Percentiles rank a stretch among this genome's conserved stretches.
phyloP scores from a whole-genome alignment of 2,113 vertebrate genomes.

The Puntigrus tetrazona region DNA sequence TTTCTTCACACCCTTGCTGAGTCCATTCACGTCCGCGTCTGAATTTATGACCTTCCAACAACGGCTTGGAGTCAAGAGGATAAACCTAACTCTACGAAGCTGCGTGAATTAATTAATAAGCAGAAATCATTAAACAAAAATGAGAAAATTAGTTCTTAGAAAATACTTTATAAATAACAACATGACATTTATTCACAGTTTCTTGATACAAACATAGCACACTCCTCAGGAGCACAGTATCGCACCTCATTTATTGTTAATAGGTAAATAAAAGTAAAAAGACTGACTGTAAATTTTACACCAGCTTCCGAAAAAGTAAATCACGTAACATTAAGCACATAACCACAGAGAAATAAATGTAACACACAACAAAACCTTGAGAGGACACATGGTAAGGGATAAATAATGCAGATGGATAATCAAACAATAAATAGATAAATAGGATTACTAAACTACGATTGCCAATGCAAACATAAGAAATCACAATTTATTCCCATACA shows the following conservation, averaged over 20 bases:
- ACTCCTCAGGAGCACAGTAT: conserved; percentile 45
- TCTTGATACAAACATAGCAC: conserved; percentile 39
- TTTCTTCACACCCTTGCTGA: conserved; percentile 75
- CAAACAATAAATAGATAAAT: conserved; percentile 68
- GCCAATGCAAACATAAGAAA: conserved; percentile 72
- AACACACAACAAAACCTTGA: conserved; percentile 61
- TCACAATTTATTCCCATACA: conserved; percentile 58
- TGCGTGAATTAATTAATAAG: conserved; percentile 63
- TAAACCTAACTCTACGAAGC: conserved; percentile 63
- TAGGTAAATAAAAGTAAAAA: conserved; percentile 51
- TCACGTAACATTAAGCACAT: conserved; percentile 55
- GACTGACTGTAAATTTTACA: conserved; percentile 51
- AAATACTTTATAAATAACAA: conserved; percentile 68
- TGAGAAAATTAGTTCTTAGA: conserved; percentile 69
- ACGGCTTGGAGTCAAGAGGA: conserved; percentile 60
- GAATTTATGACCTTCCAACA: conserved; percentile 69
- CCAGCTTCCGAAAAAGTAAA: conserved; percentile 61
- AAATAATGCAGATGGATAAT: conserved; percentile 59
- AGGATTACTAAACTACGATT: conserved; percentile 73
- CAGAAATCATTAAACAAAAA: conserved; percentile 63
- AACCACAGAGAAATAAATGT: conserved; percentile 59
- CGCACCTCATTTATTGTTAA: conserved; percentile 53
- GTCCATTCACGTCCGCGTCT: conserved; percentile 75
- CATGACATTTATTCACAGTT: conserved; percentile 59
- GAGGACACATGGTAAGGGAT: conserved; percentile 60